These are phyloP conservation scores for Esox niger DNA, from an alignment of 2,113 vertebrate genomes.

Conservation along the genomic window DNA sequence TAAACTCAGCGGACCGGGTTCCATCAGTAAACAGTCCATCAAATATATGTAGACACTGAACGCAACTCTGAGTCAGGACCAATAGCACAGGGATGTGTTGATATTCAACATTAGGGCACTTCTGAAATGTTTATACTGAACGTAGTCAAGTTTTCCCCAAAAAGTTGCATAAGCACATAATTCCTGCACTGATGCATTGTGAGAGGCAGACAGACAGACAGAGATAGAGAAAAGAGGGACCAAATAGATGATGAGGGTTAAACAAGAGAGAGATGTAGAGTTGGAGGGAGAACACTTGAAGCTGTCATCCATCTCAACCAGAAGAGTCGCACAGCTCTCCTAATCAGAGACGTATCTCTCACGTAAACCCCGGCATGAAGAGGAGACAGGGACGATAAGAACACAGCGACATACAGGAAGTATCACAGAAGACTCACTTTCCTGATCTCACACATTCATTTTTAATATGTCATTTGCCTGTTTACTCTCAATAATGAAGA, in stretches of 20 bases:
- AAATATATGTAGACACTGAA: too few species aligned
- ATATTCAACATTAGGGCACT: too few species aligned
- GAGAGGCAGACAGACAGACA: too few species aligned
- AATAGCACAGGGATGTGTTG: too few species aligned
- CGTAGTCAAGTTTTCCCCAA: too few species aligned
- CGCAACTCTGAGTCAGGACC: too few species aligned
- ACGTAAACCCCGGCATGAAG: not conserved
- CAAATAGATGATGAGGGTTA: slow-evolving; percentile 23
- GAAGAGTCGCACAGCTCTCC: slow-evolving; percentile 46
- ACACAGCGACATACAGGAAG: not conserved
- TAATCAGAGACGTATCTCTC: slow-evolving; percentile 36
- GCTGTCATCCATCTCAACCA: slow-evolving; percentile 56
- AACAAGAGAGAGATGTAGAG: not conserved
- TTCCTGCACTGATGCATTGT: too few species aligned
- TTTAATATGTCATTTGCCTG: slow-evolving; percentile 4
- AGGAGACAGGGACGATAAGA: not conserved
- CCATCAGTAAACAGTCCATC: too few species aligned
- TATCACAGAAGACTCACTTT: not conserved
- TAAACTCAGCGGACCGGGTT: too few species aligned
- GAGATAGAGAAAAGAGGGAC: not conserved
- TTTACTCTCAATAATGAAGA: slow-evolving; percentile 43
- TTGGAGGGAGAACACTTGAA: not conserved
- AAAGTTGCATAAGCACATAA: too few species aligned
- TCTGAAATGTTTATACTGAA: too few species aligned
- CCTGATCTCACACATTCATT: slow-evolving; percentile 4